Percentiles rank a stretch among this genome's conserved stretches.
These are phyloP conservation scores for Rhyacophila brunnea DNA, from an alignment of 1,140 invertebrate species.

Conservation along the genomic window DNA sequence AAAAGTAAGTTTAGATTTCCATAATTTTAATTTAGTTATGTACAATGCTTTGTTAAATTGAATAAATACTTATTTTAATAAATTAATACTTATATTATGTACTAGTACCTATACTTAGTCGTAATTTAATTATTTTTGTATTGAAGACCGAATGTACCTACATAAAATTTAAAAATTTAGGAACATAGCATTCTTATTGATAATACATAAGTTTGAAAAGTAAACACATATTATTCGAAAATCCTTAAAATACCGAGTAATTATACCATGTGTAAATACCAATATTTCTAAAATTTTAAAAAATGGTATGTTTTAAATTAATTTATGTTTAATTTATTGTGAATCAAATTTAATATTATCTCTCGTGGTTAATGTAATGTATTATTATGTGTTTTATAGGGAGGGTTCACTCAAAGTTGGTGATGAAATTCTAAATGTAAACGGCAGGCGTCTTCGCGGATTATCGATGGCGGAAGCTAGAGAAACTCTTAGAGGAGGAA, in stretches of 20 bases:
- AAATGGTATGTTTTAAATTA: too few species aligned
- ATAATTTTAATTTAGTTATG: conserved; percentile 4
- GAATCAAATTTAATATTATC: not conserved
- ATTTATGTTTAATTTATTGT: too few species aligned
- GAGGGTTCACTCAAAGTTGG: conserved; percentile 74
- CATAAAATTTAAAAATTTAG: too few species aligned
- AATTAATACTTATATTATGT: not conserved
- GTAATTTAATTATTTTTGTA: not conserved
- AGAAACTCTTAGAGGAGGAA: conserved; percentile 63
- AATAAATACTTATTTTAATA: too few species aligned
- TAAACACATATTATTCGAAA: too few species aligned
- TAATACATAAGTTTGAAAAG: too few species aligned
- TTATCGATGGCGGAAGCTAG: conserved; percentile 74
- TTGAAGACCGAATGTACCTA: too few species aligned
- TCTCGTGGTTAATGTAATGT: too few species aligned
- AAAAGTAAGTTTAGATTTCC: conserved; percentile 59
- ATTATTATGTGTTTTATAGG: conserved; percentile 50
- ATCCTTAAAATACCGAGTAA: too few species aligned
- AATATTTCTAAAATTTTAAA: too few species aligned
- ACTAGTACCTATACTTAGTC: not conserved
- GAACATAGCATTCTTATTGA: too few species aligned
- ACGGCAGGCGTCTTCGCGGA: conserved; percentile 72
- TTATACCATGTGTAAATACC: too few species aligned
- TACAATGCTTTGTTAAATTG: not conserved
- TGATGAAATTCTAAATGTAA: conserved; percentile 83